Evolutionary conservation across 2,797 vertebrate species (phyloP).

Genomic region (Galagoides demidoff): DNA sequence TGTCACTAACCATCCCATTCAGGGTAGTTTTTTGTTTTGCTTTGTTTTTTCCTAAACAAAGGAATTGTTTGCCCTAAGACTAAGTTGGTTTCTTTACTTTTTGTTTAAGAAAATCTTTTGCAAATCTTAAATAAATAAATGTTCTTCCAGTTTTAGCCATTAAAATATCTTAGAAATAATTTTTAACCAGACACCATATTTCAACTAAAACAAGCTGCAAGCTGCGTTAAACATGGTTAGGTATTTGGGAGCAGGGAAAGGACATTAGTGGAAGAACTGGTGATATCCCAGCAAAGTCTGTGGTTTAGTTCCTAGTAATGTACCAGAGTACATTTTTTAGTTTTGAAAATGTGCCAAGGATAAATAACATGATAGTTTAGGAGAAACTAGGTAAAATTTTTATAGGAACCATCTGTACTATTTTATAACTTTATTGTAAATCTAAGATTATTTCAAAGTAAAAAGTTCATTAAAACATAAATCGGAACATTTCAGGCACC

Average conservation of each 20-base stretch:
- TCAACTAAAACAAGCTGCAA: background rate
- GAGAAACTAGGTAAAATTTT: background rate
- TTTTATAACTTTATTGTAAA: conserved; percentile 20
- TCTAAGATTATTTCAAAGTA: conserved; percentile 27
- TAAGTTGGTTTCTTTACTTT: background rate
- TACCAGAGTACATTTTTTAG: background rate
- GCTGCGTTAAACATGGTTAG: background rate
- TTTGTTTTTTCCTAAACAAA: background rate
- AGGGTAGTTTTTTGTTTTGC: background rate
- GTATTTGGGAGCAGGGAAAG: background rate
- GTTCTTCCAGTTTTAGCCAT: background rate
- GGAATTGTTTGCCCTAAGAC: background rate
- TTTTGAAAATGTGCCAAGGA: background rate
- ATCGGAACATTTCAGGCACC: background rate
- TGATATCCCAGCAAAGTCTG: background rate
- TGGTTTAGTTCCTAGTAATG: background rate
- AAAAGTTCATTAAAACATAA: conserved; percentile 21
- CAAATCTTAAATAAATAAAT: conserved; percentile 47
- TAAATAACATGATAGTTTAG: background rate
- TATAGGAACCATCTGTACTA: background rate
- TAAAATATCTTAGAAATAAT: conserved; percentile 25
- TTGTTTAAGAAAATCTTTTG: conserved; percentile 19
- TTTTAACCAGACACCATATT: background rate
- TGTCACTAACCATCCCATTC: background rate
- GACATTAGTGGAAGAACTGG: background rate